Evolutionary conservation across 2,797 vertebrate species (phyloP), one percentile per base, ranked within the genome.

Genomic region (Melanotaenia pygmaea): DNA sequence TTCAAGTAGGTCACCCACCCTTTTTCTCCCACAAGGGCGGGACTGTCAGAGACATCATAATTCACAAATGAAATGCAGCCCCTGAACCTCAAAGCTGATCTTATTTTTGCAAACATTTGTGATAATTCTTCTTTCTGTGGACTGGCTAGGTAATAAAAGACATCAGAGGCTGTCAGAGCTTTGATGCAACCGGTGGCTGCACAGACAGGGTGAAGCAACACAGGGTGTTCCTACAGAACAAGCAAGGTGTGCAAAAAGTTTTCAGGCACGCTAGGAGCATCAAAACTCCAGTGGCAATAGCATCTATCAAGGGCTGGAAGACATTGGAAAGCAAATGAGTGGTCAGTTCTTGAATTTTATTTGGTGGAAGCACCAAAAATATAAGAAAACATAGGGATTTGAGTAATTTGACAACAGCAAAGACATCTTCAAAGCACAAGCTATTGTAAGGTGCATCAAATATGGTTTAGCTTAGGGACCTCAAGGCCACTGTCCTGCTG

Each of bases 1-100:
- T 73, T 82, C 30, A 8, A 56, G 28, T 50, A 69, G 79, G 65
- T 58, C 68, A 78, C 85, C 82, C 67, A 80, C 89, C 69, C 74
- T 72, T 20, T 76, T 74, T 63, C 71, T 82, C 30, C 58, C 57
- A 43, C 10, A 43, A 82, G 77, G 68, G 35, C 66, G 61, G 76
- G 72, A 77, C 47, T 24, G 32, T 20, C 30, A 58, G 54, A 53
- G 69, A 72, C 79, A 67, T 81, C 72, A 71, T 75, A 71, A 81
- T 53, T 76, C 16, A 80, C 43, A 64, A 57, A 64, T 68, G 51
- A 80, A 77, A 75, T 65, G 40, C 45, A 78, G 72, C 60, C 57
- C 30, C 22, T 24, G 37, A 56, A 66, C 40, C 56, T 64, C 38
- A 26, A 63, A 59, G 70, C 47, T 68, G 67, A 67, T 61, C 83